Percentiles rank a stretch among this genome's conserved stretches.
These are phyloP conservation scores for Amphiprion percula DNA, from an alignment of 2,113 vertebrate genomes.

Conservation along the genomic window DNA sequence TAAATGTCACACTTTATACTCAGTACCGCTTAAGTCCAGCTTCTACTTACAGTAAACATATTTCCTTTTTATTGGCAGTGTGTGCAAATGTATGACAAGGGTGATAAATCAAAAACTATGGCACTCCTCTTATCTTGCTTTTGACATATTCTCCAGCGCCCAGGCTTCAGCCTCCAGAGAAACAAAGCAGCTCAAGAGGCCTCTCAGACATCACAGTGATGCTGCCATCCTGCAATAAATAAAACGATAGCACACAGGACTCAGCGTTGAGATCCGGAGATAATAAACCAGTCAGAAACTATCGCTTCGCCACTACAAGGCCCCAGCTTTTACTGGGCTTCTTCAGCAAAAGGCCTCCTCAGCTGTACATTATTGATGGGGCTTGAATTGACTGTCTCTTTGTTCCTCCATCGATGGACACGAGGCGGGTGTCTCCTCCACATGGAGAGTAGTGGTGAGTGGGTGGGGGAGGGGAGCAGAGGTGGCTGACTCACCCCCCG, in stretches of 20 bases:
- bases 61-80: slow-evolving; percentile 26
- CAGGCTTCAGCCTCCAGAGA: slow-evolving; percentile 47
- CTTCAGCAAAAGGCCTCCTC: slow-evolving; percentile 54
- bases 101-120: slow-evolving; percentile 61
- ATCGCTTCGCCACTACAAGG: slow-evolving; percentile 41
- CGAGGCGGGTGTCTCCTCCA: slow-evolving; percentile 60
- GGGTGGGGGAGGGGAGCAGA: slow-evolving; percentile 24
- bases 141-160: slow-evolving; percentile 49
- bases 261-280: slow-evolving; percentile 48
- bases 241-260: slow-evolving; percentile 47
- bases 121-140: slow-evolving; percentile 48
- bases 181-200: slow-evolving; percentile 48
- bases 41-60: slow-evolving; percentile 29
- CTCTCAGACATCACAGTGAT: slow-evolving; percentile 47
- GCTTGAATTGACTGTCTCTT: slow-evolving; percentile 77
- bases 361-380: slow-evolving; percentile 81
- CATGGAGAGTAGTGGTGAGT: slow-evolving; percentile 29
- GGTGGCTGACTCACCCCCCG: slow-evolving; percentile 57
- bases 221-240: slow-evolving; percentile 48
- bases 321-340: slow-evolving; percentile 31
- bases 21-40: slow-evolving; percentile 1
- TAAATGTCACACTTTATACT: slow-evolving; percentile 40
- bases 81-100: slow-evolving; percentile 45
- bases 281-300: slow-evolving; percentile 58
- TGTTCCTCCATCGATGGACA: slow-evolving; percentile 76